A percentile compares a stretch with the other conserved stretches of the same genome.
Evolutionary conservation across 2,797 vertebrate genomes (phyloP).

Genomic region (Gambelia wislizenii): DNA sequence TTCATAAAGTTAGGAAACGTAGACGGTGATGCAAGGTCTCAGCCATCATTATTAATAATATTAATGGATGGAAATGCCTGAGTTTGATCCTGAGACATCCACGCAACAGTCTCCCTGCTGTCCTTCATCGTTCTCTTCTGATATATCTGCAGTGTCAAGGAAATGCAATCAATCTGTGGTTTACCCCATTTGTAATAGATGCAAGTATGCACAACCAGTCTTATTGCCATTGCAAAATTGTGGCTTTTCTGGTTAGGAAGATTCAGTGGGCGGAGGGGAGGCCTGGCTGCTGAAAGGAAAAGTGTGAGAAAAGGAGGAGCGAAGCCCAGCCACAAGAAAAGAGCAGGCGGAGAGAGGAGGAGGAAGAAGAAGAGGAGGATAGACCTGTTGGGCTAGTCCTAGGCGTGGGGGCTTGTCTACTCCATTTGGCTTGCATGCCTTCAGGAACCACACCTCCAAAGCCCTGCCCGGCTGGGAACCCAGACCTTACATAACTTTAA

Average conservation of each 20-base stretch:
- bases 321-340: no score
- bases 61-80: not conserved
- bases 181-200: no score
- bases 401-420: no score
- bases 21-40: no score
- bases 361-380: no score
- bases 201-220: not conserved
- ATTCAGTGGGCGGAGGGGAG: not conserved
- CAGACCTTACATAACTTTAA: no score
- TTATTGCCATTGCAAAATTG: not conserved
- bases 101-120: not conserved
- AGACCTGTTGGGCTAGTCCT: no score
- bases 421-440: not conserved
- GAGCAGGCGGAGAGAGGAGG: not conserved
- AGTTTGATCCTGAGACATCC: not conserved
- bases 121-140: not conserved
- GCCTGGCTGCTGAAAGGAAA: not conserved
- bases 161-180: not conserved
- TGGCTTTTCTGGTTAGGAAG: not conserved
- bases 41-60: no score
- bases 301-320: no score
- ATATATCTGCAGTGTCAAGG: not conserved
- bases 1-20: no score
- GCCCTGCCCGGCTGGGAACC: conserved; percentile 30
- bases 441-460: not conserved